Evolutionary conservation across 2,113 vertebrate genomes (phyloP).

Genomic region (Cinclus cinclus): DNA sequence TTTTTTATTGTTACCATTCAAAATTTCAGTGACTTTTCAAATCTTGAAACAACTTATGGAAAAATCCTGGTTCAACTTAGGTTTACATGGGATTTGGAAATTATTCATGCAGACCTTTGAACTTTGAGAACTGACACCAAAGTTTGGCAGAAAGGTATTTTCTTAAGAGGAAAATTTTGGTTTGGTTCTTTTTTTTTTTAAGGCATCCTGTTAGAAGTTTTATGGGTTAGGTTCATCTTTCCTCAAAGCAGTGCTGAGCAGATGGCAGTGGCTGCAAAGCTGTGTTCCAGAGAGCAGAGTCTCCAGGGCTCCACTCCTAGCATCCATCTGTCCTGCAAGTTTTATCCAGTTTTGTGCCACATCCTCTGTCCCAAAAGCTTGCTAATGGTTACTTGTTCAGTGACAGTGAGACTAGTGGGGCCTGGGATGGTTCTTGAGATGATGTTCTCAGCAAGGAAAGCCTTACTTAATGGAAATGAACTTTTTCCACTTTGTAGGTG

Average conservation of each 20-base stretch:
- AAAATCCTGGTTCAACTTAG: neutral
- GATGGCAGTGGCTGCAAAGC: neutral
- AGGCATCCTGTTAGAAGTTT: neutral
- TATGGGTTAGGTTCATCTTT: neutral
- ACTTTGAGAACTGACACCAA: neutral
- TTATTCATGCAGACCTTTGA: neutral
- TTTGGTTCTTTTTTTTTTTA: neutral
- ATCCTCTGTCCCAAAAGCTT: neutral
- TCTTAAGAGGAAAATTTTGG: neutral
- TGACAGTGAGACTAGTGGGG: neutral
- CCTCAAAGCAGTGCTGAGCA: neutral
- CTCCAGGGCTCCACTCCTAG: neutral
- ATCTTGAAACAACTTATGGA: neutral
- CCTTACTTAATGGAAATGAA: neutral
- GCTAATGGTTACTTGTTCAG: neutral
- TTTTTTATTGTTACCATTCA: accelerated
- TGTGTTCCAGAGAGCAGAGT: neutral
- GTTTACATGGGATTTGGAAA: neutral
- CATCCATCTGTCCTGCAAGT: neutral
- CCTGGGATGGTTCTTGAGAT: neutral
- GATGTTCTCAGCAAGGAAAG: neutral
- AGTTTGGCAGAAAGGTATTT: neutral
- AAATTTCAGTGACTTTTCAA: neutral
- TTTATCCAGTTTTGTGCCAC: neutral
- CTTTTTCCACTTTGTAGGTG: neutral